A percentile compares a stretch with the other conserved stretches of the same genome.
Evolutionary conservation across 2,113 vertebrate genomes (phyloP).

Genomic region (Vulpes lagopus): DNA sequence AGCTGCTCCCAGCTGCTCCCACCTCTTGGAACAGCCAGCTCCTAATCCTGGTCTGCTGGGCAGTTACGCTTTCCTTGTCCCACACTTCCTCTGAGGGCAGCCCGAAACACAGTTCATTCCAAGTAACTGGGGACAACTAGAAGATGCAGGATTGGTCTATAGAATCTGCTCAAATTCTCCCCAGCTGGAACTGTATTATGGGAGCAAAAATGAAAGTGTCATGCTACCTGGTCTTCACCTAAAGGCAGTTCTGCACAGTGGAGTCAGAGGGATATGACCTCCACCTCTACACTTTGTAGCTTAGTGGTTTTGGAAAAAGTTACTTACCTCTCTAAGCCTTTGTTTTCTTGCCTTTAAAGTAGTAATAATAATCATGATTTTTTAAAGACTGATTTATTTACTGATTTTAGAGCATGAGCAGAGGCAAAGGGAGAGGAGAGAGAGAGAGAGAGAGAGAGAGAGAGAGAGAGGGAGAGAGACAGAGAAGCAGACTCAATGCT

Average conservation of each 20-base stretch:
- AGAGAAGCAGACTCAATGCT: not conserved
- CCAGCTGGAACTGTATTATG: not conserved
- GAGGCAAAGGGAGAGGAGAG: not conserved
- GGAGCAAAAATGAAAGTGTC: not conserved
- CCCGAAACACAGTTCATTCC: slow-evolving; percentile 13
- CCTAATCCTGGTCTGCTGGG: not conserved
- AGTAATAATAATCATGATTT: not conserved
- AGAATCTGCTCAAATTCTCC: not conserved
- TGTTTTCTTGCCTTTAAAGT: slow-evolving; percentile 10
- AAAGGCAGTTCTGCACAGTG: not conserved
- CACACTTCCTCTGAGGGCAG: slow-evolving; percentile 55
- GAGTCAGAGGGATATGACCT: not conserved
- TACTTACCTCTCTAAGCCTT: not conserved
- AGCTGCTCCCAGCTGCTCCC: not conserved
- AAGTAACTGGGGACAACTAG: not conserved
- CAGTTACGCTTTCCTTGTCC: not conserved
- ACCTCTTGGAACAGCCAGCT: not conserved
- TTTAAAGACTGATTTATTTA: not conserved
- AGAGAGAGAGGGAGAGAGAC: not conserved
- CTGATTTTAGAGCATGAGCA: too few species aligned
- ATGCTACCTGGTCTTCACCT: not conserved
- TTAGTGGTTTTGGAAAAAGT: not conserved
- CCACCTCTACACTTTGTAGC: not conserved
- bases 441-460: too few species aligned
- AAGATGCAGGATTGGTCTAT: not conserved